A percentile compares a stretch with the other conserved stretches of the same genome.
Evolutionary conservation across 2,113 vertebrate genomes (phyloP).

Genomic region (Bubo bubo): DNA sequence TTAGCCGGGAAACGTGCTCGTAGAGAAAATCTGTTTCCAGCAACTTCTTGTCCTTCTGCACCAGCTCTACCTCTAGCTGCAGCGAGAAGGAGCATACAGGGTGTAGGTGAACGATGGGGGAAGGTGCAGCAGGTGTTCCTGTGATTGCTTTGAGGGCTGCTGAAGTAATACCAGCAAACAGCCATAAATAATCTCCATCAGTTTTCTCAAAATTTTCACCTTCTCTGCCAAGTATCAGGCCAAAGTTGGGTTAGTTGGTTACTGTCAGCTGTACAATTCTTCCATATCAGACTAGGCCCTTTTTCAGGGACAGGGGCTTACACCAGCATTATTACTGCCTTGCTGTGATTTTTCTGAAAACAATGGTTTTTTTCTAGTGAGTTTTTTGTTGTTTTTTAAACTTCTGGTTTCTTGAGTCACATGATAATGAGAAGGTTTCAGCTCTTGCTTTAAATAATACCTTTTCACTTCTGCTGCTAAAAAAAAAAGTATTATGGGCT

Average conservation of each 20-base stretch:
- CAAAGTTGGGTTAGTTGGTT: not conserved
- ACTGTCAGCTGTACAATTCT: fast-evolving
- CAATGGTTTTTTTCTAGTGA: not conserved
- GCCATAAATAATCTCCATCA: not conserved
- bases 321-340: not conserved
- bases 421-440: not conserved
- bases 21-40: constrained; percentile 85
- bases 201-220: not conserved
- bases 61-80: constrained; percentile 85
- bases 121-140: not conserved
- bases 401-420: not conserved
- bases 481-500: not conserved
- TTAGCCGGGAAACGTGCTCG: constrained; percentile 82
- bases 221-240: not conserved
- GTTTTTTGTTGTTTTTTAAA: not conserved
- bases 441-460: not conserved
- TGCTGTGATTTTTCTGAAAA: not conserved
- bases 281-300: not conserved
- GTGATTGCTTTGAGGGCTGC: not conserved
- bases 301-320: not conserved
- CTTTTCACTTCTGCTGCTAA: not conserved
- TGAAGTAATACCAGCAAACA: not conserved
- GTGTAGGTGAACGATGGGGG: not conserved
- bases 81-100: not conserved
- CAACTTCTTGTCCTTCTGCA: constrained; percentile 82